A percentile compares a stretch with the other conserved stretches of the same genome.
phyloP scores from a whole-genome alignment of 1,140 invertebrate genomes.

The Pseudomyrmex cubaensis region DNA sequence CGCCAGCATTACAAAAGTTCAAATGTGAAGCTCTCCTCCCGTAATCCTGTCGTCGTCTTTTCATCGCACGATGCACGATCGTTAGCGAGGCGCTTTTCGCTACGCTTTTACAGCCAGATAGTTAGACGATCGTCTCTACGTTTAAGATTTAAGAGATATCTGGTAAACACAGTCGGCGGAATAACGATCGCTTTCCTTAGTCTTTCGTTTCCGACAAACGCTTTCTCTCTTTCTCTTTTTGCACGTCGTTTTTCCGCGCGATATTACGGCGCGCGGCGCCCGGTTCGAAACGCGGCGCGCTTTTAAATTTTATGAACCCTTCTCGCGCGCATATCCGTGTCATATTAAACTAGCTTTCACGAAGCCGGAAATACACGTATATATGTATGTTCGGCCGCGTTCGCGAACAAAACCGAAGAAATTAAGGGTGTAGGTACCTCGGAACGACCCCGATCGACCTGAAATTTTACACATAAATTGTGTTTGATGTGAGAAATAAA shows the following conservation, averaged over 20 bases:
- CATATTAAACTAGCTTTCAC: neutral
- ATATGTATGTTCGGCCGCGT: no score
- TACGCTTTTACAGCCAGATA: neutral
- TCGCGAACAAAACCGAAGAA: no score
- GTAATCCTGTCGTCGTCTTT: neutral
- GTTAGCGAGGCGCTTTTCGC: neutral
- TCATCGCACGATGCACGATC: neutral
- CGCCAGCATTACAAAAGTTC: neutral
- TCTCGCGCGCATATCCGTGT: neutral
- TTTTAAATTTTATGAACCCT: conserved; percentile 35
- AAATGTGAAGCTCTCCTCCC: no score
- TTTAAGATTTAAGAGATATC: conserved; percentile 35
- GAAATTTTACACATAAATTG: no score
- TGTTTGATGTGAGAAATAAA: no score
- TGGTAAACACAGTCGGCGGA: conserved; percentile 6
- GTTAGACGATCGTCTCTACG: conserved; percentile 13
- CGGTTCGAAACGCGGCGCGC: neutral
- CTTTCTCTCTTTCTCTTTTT: no score
- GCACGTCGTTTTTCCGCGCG: neutral
- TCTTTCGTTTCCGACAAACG: neutral
- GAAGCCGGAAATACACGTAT: neutral
- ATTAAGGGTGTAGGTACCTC: no score
- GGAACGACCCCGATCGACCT: no score
- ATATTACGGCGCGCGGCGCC: neutral
- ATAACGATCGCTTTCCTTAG: conserved; percentile 11